Evolutionary conservation across 2,113 vertebrate genomes (phyloP).

Genomic region (Falcunculus frontatus): DNA sequence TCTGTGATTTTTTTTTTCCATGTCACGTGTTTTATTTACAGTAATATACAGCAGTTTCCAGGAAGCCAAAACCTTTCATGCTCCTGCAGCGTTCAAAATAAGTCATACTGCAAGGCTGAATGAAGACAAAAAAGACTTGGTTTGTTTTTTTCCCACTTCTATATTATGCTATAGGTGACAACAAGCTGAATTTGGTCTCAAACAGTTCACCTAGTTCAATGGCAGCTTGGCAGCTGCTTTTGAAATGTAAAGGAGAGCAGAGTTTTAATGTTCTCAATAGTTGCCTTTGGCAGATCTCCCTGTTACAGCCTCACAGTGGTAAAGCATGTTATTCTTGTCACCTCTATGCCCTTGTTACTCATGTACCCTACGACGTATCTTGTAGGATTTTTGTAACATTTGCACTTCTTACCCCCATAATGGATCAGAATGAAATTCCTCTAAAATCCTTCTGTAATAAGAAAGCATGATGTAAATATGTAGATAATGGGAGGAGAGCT

Average conservation of each 20-base stretch:
- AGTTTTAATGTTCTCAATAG: neutral
- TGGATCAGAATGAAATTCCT: neutral
- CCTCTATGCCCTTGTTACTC: accelerated
- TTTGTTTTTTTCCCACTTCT: neutral
- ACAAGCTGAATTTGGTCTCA: neutral
- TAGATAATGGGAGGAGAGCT: neutral
- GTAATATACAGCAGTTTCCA: neutral
- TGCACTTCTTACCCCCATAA: neutral
- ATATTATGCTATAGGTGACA: neutral
- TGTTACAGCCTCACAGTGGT: neutral
- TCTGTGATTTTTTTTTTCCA: neutral
- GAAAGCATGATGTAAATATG: neutral
- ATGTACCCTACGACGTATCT: neutral
- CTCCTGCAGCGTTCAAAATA: neutral
- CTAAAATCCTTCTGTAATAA: neutral
- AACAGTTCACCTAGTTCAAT: neutral
- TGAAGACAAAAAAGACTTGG: neutral
- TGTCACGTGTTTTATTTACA: neutral
- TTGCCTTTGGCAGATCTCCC: neutral
- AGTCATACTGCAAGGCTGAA: neutral
- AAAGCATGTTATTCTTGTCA: neutral
- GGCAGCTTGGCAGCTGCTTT: neutral
- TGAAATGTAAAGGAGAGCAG: neutral
- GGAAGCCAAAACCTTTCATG: neutral
- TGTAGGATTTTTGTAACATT: neutral